Evolutionary conservation across 2,797 vertebrate genomes (phyloP).

Genomic region (Pogonophryne albipinna): DNA sequence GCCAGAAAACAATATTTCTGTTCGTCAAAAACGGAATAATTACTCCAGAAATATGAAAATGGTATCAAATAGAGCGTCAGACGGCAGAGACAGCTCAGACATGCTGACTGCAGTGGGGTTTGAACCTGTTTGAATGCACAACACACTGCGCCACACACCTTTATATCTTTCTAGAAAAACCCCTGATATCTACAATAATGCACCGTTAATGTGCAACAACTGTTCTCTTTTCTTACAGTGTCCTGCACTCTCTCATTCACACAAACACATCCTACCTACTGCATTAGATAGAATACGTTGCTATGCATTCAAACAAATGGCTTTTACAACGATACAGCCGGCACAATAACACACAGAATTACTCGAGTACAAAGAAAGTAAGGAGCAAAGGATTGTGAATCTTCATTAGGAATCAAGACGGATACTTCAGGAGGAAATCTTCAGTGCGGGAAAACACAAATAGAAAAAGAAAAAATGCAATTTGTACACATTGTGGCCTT

Average conservation of each 20-base stretch:
- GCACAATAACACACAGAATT: not conserved
- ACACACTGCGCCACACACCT: too few species aligned
- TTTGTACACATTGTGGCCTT: not conserved
- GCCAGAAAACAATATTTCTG: too few species aligned
- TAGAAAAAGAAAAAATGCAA: not conserved
- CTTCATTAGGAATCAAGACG: constrained; percentile 9
- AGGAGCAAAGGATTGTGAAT: not conserved
- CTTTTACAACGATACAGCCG: constrained; percentile 4
- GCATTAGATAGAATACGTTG: not conserved
- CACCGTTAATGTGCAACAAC: not conserved
- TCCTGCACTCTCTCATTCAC: not conserved
- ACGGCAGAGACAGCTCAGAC: too few species aligned
- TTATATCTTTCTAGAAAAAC: too few species aligned
- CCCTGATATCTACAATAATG: not conserved
- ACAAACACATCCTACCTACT: not conserved
- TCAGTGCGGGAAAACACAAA: not conserved
- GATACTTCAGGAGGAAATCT: not conserved
- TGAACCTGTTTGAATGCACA: too few species aligned
- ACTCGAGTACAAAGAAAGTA: constrained; percentile 13
- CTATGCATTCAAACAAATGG: not conserved
- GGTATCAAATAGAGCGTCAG: too few species aligned
- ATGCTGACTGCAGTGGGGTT: too few species aligned
- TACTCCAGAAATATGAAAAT: too few species aligned
- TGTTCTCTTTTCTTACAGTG: not conserved
- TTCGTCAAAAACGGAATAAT: too few species aligned